phyloP scores from a whole-genome alignment of 1,140 invertebrate species.

The Brachionus rubens region DNA sequence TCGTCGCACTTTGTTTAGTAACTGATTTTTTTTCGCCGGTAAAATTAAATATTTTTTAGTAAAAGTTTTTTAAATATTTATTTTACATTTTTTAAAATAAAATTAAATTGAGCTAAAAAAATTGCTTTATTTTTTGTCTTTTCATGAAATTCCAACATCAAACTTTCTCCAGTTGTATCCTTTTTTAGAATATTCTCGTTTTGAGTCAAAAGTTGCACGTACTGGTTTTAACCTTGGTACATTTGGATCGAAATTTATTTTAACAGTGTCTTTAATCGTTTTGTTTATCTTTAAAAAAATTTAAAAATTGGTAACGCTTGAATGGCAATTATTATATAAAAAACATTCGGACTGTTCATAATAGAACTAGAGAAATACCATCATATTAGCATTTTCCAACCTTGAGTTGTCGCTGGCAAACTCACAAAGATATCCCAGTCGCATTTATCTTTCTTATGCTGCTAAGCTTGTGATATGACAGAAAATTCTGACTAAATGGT shows the following conservation, averaged over 20 bases:
- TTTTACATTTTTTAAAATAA: background rate
- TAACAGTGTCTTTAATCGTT: slow-evolving; percentile 22
- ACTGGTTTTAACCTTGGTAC: slow-evolving; percentile 4
- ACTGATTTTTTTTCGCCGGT: background rate
- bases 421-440: too few relatives aligned
- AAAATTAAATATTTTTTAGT: background rate
- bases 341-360: too few relatives aligned
- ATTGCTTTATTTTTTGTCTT: background rate
- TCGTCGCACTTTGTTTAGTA: background rate
- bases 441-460: too few relatives aligned
- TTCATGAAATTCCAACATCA: background rate
- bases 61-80: background rate
- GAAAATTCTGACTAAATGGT: too few relatives aligned
- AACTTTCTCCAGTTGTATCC: background rate
- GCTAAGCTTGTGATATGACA: too few relatives aligned
- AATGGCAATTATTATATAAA: too few relatives aligned
- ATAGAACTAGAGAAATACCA: too few relatives aligned
- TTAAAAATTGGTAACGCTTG: background rate
- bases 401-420: too few relatives aligned
- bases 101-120: background rate
- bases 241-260: slow-evolving; percentile 18
- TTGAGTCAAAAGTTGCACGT: background rate
- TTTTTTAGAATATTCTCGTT: background rate
- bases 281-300: slow-evolving; percentile 1
- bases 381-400: too few relatives aligned